Conservation (phyloP, 2,888 invertebrate species). For the Stenchaetothrips biformis region DNA sequence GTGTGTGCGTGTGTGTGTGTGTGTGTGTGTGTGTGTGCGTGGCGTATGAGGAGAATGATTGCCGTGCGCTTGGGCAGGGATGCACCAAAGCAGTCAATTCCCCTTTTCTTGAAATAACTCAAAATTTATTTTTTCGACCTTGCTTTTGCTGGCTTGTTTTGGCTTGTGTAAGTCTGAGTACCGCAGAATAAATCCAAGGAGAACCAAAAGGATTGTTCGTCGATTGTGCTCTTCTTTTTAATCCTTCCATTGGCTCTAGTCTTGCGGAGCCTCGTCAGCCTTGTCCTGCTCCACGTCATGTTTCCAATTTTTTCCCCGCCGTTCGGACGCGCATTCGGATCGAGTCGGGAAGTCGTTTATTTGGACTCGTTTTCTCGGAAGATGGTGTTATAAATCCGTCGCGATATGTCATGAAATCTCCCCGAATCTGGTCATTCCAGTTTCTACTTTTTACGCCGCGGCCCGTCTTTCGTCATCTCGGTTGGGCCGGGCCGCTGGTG, state of each 20-base stretch:
- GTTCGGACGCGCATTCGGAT: neutral
- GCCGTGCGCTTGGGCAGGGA: neutral
- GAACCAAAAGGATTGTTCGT: neutral
- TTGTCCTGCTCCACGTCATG: neutral
- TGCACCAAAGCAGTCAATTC: no score
- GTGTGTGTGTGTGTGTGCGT: neutral
- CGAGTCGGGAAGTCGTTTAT: neutral
- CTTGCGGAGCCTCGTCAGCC: neutral
- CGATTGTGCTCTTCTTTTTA: neutral
- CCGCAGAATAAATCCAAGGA: neutral
- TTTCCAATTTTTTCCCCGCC: neutral
- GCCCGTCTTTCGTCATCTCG: no score
- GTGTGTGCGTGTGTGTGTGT: neutral
- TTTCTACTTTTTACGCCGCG: neutral
- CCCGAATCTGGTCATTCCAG: slow-evolving; percentile 6
- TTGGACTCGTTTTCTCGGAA: neutral
- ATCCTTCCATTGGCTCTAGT: neutral
- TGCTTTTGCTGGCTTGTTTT: no score
- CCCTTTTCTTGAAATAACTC: no score
- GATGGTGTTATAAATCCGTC: slow-evolving; percentile 6
- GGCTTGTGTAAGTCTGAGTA: neutral
- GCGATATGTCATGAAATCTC: slow-evolving; percentile 1
- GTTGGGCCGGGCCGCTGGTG: no score
- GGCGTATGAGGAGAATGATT: neutral
- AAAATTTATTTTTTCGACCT: no score